Evolutionary conservation across 2,888 invertebrate genomes (phyloP), one percentile per base, ranked within the genome.

Genomic region (Cotesia congregata): DNA sequence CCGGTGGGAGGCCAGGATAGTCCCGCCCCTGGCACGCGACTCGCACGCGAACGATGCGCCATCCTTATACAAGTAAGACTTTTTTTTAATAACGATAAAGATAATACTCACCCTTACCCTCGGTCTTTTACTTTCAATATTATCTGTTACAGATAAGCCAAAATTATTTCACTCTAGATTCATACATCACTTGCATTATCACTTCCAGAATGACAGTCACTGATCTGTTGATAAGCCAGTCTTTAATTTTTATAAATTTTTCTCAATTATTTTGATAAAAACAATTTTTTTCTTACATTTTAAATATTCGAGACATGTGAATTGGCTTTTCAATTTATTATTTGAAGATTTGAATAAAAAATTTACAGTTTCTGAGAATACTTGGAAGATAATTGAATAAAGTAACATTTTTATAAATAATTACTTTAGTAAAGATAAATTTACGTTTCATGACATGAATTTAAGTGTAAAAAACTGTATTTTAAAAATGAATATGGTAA

Each of bases 11-110:
- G 71, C 20, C 64, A 69, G 72, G 78, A 83, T 85, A 83, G 88
- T 84, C 83, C 88, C 88, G 88, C 89, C 88, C 85, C 81, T 85
- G 88, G 88, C 88, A 89, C 88, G 88, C 88, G 88, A 89, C 88
- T 86, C 85, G 86, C 88, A 88, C 88, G 88, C 88, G 87, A 87
- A 88, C 83, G 81, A 82, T 77, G 82, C 83, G 80, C 82, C 80
- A 81, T 76, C 70, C 78, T 77, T 80, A 17, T 1, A 76, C 78
- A 78, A 30, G 30, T 30, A 30, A 30, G 30, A 30, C 77, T 80
- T 79, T 77, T 77, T 77, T 67, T 78, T 72, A 65, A 76, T 17
- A 17, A 17, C 17, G 17, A 71, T 78, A 75, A 50, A 50, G 50
- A 50, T 50, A 50, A 50, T 50, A 50, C 12, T 50, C 50, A 50